Conservation (phyloP, 2,797 vertebrate genomes). For the Anolis apletophallus region DNA sequence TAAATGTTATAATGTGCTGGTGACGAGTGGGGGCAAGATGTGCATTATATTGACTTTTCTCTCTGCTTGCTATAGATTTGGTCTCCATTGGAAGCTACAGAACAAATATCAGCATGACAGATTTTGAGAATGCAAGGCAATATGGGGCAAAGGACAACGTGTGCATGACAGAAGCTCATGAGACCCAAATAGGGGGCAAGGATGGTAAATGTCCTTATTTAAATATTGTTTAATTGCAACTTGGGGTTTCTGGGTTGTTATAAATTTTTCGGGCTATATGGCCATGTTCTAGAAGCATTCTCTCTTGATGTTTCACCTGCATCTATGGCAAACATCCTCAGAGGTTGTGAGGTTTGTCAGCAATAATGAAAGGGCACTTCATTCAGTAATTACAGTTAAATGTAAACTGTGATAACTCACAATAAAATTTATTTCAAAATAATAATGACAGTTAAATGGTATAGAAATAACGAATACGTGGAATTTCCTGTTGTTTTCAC, state of each 20-base stretch:
- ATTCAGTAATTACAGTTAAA: neutral
- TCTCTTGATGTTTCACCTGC: too few species aligned
- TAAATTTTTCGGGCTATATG: too few species aligned
- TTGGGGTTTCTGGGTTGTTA: too few species aligned
- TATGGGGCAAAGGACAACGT: conserved; percentile 62
- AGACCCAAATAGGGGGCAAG: conserved; percentile 61
- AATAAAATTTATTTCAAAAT: too few species aligned
- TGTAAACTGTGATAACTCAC: too few species aligned
- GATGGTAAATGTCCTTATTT: conserved; percentile 60
- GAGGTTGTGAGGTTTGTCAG: too few species aligned
- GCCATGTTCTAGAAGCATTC: too few species aligned
- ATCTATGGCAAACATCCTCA: too few species aligned
- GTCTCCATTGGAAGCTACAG: conserved; percentile 81
- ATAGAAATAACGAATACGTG: neutral
- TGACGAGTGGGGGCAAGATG: neutral
- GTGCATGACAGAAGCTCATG: conserved; percentile 54
- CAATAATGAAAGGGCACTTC: neutral
- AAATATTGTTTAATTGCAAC: neutral
- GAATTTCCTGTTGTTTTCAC: neutral
- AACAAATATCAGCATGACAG: conserved; percentile 81
- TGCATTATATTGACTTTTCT: neutral
- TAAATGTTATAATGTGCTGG: neutral
- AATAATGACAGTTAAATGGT: neutral
- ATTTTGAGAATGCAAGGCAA: conserved; percentile 72
- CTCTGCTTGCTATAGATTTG: conserved; percentile 68